Evolutionary conservation across 2,113 vertebrate genomes (phyloP).

Genomic region (Sinocyclocheilus grahami): DNA sequence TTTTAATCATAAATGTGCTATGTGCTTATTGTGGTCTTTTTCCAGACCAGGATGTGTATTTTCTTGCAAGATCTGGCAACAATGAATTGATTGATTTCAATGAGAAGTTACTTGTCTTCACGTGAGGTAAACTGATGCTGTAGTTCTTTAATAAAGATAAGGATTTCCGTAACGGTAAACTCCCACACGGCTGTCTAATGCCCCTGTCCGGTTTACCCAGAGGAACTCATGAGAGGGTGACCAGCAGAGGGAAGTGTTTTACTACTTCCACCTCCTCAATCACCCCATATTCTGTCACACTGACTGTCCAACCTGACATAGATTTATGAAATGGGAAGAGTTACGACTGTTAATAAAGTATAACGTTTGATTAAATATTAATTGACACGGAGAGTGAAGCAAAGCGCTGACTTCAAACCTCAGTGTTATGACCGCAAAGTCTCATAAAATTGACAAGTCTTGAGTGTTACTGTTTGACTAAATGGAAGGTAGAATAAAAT

Average conservation of each 20-base stretch:
- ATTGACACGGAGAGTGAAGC: background rate
- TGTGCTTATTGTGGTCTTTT: background rate
- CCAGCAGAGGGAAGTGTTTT: conserved; percentile 79
- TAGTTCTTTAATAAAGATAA: background rate
- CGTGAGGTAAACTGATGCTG: background rate
- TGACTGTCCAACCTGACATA: background rate
- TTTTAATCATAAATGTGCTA: background rate
- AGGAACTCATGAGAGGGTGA: conserved; percentile 45
- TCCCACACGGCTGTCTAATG: background rate
- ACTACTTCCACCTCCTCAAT: conserved; percentile 60
- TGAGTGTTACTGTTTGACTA: background rate
- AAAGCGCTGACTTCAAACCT: background rate
- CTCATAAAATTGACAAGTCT: background rate
- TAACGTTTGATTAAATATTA: background rate
- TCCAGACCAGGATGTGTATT: background rate
- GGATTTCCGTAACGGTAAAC: background rate
- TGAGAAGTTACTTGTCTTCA: background rate
- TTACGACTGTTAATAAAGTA: background rate
- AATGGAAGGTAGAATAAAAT: background rate
- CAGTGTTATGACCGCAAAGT: background rate
- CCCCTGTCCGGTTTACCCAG: background rate
- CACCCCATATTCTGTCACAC: conserved; percentile 29
- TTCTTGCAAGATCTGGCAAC: background rate
- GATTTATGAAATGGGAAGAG: background rate
- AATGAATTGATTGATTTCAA: background rate